These are phyloP conservation scores for Hirtodrosophila duncani DNA, from an alignment of 2,888 invertebrate genomes.

Conservation along the genomic window DNA sequence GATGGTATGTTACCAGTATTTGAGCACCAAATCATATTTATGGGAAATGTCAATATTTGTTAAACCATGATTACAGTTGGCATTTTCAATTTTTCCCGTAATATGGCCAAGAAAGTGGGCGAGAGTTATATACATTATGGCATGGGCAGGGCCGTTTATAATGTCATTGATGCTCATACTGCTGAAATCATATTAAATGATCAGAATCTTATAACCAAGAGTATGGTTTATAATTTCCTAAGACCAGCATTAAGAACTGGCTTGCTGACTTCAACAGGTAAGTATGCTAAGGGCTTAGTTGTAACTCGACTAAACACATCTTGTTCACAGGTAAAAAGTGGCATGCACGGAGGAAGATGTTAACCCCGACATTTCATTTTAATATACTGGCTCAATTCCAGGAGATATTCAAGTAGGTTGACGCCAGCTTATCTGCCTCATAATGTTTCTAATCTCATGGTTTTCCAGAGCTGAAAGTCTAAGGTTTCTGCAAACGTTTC, in stretches of 20 bases:
- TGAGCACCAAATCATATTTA: not conserved
- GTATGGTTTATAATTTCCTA: conserved; percentile 57
- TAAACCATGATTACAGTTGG: conserved; percentile 39
- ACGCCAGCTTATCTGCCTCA: accelerated
- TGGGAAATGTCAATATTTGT: not conserved
- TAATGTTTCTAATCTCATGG: not conserved
- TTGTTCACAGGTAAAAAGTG: conserved; percentile 60
- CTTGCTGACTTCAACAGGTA: conserved; percentile 62
- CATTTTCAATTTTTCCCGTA: conserved; percentile 43
- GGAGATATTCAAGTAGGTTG: conserved; percentile 68
- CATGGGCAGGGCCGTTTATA: conserved; percentile 43
- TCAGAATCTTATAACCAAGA: conserved; percentile 59
- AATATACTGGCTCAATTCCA: conserved; percentile 69
- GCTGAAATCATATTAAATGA: conserved; percentile 66
- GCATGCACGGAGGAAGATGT: conserved; percentile 69
- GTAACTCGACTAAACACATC: not conserved
- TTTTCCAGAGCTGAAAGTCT: conserved; percentile 62
- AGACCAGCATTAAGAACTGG: conserved; percentile 65
- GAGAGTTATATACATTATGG: conserved; percentile 56
- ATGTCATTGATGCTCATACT: conserved; percentile 62
- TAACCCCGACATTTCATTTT: conserved; percentile 74
- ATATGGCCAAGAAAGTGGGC: conserved; percentile 18
- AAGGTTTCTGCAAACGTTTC: conserved; percentile 57
- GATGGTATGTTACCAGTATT: conserved; percentile 23
- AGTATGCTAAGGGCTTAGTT: not conserved